Conservation (phyloP, 2,113 vertebrate genomes). For the Paracanthobrama guichenoti region DNA sequence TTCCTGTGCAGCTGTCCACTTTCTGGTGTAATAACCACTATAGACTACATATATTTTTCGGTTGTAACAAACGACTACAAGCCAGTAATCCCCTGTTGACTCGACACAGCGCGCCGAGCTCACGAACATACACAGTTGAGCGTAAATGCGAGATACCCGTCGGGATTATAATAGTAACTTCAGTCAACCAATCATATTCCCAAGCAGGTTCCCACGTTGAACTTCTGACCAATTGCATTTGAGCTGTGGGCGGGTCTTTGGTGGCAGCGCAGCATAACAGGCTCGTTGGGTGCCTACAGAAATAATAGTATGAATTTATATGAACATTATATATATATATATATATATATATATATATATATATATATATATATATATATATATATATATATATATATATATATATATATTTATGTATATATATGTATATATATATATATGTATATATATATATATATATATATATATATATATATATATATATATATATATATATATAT, state of each 20-base stretch:
- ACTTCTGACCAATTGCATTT: conserved; percentile 51
- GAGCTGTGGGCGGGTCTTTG: conserved; percentile 39
- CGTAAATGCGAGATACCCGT: not conserved
- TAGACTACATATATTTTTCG: not conserved
- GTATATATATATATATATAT: too few relatives aligned
- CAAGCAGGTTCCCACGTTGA: not conserved
- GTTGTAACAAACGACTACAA: not conserved
- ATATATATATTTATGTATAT: not conserved
- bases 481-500: too few relatives aligned
- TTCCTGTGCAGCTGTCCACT: not conserved
- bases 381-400: too few relatives aligned
- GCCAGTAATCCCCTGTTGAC: not conserved
- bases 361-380: too few relatives aligned
- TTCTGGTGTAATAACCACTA: not conserved
- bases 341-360: too few relatives aligned
- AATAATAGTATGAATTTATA: not conserved
- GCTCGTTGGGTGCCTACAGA: not conserved
- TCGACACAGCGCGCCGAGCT: not conserved
- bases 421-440: too few relatives aligned
- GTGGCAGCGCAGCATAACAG: not conserved
- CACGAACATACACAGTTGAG: not conserved
- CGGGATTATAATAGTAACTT: conserved; percentile 54
- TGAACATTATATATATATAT: too few relatives aligned
- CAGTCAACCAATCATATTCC: conserved; percentile 53
- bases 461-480: too few relatives aligned